A percentile compares a stretch with the other conserved stretches of the same genome.
Conservation (phyloP, 2,797 vertebrate genomes). For the Halcyon smyrnensis region DNA sequence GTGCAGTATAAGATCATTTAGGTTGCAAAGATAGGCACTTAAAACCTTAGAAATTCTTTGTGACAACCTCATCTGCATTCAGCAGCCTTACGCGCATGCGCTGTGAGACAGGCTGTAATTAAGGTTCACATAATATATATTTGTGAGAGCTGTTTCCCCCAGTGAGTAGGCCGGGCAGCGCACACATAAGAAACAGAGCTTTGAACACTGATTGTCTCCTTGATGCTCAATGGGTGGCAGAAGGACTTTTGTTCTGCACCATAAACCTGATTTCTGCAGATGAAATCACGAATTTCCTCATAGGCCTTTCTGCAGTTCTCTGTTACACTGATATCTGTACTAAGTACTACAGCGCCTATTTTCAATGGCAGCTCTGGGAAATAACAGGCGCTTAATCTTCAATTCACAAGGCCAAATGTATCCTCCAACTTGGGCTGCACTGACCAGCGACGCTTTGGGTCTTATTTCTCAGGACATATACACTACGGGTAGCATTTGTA, state of each 20-base stretch:
- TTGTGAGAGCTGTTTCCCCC: not conserved
- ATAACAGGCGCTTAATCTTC: not conserved
- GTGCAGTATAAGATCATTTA: accelerated
- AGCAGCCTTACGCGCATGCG: accelerated
- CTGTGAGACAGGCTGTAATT: not conserved
- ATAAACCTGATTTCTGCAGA: not conserved
- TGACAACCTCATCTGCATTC: not conserved
- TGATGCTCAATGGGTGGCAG: not conserved
- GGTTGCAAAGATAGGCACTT: not conserved
- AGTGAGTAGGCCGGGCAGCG: not conserved
- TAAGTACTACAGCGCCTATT: not conserved
- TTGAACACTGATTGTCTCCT: not conserved
- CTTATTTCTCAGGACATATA: not conserved
- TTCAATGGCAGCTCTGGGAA: not conserved
- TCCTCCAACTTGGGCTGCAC: not conserved
- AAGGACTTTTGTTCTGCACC: not conserved
- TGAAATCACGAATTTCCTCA: not conserved
- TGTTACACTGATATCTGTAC: not conserved
- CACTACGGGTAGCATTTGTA: accelerated
- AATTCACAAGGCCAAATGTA: not conserved
- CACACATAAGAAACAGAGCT: not conserved
- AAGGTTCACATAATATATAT: not conserved
- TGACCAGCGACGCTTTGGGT: not conserved
- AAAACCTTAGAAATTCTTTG: not conserved
- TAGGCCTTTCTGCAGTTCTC: not conserved